A percentile compares a stretch with the other conserved stretches of the same genome.
phyloP scores from a whole-genome alignment of 2,113 vertebrate genomes.

The Natator depressus region DNA sequence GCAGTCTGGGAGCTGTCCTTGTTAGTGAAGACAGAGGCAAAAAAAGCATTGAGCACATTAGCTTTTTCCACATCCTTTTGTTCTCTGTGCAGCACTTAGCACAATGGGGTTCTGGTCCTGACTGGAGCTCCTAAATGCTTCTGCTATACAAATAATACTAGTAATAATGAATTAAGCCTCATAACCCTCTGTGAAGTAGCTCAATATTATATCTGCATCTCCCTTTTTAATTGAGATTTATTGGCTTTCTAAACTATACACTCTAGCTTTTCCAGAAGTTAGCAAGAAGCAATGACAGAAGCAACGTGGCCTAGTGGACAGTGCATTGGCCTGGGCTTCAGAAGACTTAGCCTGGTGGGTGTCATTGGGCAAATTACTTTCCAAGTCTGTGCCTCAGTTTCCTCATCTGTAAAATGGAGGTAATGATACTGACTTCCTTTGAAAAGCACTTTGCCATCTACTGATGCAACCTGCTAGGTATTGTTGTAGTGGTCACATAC shows the following conservation, averaged over 20 bases:
- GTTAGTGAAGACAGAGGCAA: no score
- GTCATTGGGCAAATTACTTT: background rate
- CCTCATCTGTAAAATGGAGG: background rate
- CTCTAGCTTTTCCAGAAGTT: background rate
- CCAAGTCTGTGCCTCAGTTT: background rate
- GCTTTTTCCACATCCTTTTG: no score
- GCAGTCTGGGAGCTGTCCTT: no score
- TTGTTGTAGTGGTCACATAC: background rate
- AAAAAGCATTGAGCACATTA: no score
- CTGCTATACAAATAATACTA: background rate
- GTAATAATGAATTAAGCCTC: background rate
- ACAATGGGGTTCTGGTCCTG: background rate
- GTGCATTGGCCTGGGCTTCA: background rate
- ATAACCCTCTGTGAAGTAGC: background rate
- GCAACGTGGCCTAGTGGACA: background rate
- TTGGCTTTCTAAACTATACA: background rate
- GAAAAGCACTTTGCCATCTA: background rate
- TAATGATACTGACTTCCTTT: background rate
- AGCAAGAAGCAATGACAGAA: background rate
- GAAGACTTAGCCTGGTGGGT: background rate
- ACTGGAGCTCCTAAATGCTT: background rate
- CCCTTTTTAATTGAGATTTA: background rate
- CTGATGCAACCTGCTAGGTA: background rate
- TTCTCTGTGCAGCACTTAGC: background rate
- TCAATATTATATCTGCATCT: background rate